Conservation (phyloP, 1,140 invertebrate genomes). For the Penaeus japonicus region DNA sequence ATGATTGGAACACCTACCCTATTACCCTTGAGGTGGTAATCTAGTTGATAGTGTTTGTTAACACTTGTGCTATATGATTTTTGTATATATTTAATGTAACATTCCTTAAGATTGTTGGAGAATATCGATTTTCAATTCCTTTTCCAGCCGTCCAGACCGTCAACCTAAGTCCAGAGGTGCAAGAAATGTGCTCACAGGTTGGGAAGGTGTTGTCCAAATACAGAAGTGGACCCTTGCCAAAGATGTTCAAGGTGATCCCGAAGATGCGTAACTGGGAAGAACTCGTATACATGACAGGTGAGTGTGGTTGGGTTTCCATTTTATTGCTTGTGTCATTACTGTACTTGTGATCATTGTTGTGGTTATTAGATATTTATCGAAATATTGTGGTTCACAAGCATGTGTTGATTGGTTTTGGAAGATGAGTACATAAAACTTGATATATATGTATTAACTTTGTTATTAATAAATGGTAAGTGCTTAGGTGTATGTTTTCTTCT, state of each 20-base stretch:
- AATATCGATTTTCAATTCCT: not conserved
- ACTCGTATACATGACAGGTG: constrained; percentile 83
- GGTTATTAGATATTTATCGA: not conserved
- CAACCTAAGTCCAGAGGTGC: constrained; percentile 78
- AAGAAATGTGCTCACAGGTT: constrained; percentile 88
- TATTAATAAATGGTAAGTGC: too few relatives aligned
- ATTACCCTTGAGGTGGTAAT: too few relatives aligned
- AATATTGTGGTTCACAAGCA: not conserved
- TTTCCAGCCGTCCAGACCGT: constrained; percentile 73
- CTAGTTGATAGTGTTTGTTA: too few relatives aligned
- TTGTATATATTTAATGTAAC: too few relatives aligned
- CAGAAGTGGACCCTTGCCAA: constrained; percentile 94
- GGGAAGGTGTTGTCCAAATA: constrained; percentile 86
- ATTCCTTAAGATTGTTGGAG: too few relatives aligned
- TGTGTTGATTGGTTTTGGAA: too few relatives aligned
- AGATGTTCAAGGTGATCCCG: constrained; percentile 97
- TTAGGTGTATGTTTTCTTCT: not conserved
- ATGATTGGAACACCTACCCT: too few relatives aligned
- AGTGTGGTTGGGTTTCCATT: not conserved
- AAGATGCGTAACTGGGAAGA: constrained; percentile 96
- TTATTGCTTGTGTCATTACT: too few relatives aligned
- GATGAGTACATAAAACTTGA: too few relatives aligned
- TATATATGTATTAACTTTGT: too few relatives aligned
- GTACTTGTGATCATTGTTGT: too few relatives aligned
- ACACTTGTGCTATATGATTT: too few relatives aligned